These are phyloP conservation scores for Pangasius larnaudii DNA, from an alignment of 2,797 vertebrate genomes.

Conservation along the genomic window DNA sequence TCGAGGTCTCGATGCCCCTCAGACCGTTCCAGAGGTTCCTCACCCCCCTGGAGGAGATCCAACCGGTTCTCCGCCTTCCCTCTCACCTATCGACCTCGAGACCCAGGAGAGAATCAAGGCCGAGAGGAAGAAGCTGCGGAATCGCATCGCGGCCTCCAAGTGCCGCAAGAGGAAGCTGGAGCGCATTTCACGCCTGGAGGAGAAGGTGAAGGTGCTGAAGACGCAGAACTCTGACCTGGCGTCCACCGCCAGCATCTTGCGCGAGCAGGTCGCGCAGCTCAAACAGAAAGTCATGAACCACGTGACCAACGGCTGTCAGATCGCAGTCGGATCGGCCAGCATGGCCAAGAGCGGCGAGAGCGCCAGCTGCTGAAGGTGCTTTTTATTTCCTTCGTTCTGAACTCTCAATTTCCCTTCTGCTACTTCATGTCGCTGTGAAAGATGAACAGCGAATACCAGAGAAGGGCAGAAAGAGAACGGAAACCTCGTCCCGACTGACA, in stretches of 20 bases:
- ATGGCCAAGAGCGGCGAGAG: slow-evolving; percentile 68
- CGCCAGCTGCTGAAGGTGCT: slow-evolving; percentile 72
- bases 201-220: slow-evolving; percentile 88
- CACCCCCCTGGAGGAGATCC: slow-evolving; percentile 72
- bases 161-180: slow-evolving; percentile 89
- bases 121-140: slow-evolving; percentile 86
- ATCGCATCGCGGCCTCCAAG: slow-evolving; percentile 89
- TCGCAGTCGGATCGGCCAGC: slow-evolving; percentile 67
- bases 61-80: slow-evolving; percentile 71
- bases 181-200: slow-evolving; percentile 85
- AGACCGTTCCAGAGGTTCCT: slow-evolving; percentile 85
- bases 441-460: slow-evolving; percentile 4
- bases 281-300: slow-evolving; percentile 90
- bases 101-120: slow-evolving; percentile 87
- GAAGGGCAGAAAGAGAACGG: slow-evolving; percentile 23
- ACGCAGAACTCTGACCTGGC: slow-evolving; percentile 86
- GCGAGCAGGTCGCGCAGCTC: slow-evolving; percentile 86
- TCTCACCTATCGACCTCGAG: slow-evolving; percentile 85
- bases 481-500: slow-evolving; percentile 34
- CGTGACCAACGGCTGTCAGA: slow-evolving; percentile 86
- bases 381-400: slow-evolving; percentile 21
- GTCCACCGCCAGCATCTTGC: slow-evolving; percentile 82
- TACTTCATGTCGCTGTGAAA: slow-evolving; percentile 24
- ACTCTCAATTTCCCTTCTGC: slow-evolving; percentile 26
- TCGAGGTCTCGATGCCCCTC: slow-evolving; percentile 80